Evolutionary conservation across 2,113 vertebrate genomes (phyloP).

Genomic region (Engraulis encrasicolus): DNA sequence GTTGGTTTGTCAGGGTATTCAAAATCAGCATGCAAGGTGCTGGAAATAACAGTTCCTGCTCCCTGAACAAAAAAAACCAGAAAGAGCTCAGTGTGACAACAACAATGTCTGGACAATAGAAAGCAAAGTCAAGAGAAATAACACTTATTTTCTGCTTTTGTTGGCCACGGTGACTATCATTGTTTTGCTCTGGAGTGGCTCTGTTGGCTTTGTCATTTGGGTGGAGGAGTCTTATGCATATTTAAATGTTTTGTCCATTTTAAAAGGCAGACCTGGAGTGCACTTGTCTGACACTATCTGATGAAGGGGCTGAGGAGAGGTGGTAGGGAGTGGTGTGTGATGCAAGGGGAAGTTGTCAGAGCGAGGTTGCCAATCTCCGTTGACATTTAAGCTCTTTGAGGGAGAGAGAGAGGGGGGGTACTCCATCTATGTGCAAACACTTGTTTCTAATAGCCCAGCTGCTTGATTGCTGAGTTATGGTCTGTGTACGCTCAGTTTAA

Average conservation of each 20-base stretch:
- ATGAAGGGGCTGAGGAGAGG: not conserved
- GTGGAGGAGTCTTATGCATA: not conserved
- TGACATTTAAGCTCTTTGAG: conserved; percentile 9
- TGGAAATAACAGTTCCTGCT: too few species aligned
- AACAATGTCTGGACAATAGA: not conserved
- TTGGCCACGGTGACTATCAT: too few species aligned
- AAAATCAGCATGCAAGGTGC: too few species aligned
- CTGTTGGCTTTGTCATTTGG: not conserved
- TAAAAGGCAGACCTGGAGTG: not conserved
- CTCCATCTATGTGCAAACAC: not conserved
- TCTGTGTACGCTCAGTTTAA: too few species aligned
- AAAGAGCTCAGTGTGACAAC: not conserved
- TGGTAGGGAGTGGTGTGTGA: not conserved
- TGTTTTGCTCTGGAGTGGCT: too few species aligned
- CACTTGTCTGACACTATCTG: not conserved
- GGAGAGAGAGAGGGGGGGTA: not conserved
- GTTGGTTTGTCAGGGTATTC: too few species aligned
- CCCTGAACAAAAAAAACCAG: too few species aligned
- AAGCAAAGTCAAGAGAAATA: not conserved
- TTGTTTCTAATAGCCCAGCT: not conserved
- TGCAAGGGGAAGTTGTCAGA: not conserved
- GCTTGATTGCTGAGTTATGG: not conserved
- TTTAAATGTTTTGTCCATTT: conserved; percentile 3
- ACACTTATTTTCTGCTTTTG: too few species aligned
- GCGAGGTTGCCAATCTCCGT: not conserved